Evolutionary conservation across 2,113 vertebrate species (phyloP).

Genomic region (Zosterops pallidus): DNA sequence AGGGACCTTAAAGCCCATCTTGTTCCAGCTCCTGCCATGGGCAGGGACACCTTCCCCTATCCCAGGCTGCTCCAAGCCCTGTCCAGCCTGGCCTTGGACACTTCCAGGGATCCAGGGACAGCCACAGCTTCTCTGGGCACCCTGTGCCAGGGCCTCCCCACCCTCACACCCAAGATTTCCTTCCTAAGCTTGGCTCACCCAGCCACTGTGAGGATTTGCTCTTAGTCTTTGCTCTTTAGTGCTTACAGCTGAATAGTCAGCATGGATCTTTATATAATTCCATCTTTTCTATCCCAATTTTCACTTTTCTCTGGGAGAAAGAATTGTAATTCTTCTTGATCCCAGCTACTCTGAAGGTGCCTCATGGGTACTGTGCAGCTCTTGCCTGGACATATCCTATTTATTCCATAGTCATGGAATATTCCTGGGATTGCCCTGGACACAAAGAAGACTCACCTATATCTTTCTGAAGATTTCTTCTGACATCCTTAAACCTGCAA

Average conservation of each 20-base stretch:
- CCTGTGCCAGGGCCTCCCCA: background rate
- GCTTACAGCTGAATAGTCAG: background rate
- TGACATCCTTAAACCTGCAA: constrained; percentile 87
- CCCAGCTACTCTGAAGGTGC: background rate
- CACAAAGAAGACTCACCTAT: constrained; percentile 73
- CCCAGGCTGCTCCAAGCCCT: accelerated
- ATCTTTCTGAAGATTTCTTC: constrained; percentile 86
- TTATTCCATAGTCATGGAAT: background rate
- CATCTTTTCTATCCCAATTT: background rate
- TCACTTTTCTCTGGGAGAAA: background rate
- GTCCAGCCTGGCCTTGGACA: accelerated
- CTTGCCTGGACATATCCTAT: background rate
- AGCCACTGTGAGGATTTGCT: background rate
- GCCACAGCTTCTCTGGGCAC: background rate
- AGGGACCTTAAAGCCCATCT: background rate
- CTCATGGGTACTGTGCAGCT: background rate
- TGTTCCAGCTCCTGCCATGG: no score
- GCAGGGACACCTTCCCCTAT: accelerated
- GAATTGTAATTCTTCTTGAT: background rate
- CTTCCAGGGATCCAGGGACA: background rate
- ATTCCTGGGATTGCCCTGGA: background rate
- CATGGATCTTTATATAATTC: background rate
- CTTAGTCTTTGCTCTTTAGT: background rate
- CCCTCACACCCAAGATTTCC: background rate
- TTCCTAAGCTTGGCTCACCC: background rate